Conservation (phyloP, 2,888 invertebrate genomes). For the Dioctria linearis region DNA sequence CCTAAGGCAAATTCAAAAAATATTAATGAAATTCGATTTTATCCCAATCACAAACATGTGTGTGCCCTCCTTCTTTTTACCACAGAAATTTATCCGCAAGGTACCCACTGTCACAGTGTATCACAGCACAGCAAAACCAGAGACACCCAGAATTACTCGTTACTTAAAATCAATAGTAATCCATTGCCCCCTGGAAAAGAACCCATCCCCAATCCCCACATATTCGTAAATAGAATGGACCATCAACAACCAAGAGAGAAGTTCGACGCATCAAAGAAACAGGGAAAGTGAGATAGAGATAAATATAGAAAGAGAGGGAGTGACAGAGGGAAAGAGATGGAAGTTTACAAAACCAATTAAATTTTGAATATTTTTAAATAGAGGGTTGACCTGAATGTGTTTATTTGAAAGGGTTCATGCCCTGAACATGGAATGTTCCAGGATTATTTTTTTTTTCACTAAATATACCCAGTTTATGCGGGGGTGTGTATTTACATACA, state of each 20-base stretch:
- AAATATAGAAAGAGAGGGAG: no score
- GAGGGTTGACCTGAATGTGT: conserved; percentile 36
- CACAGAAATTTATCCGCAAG: background rate
- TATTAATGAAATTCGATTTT: conserved; percentile 37
- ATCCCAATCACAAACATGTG: conserved; percentile 16
- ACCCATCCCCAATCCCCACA: background rate
- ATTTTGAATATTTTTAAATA: conserved; percentile 47
- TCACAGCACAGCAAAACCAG: background rate
- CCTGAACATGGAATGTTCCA: background rate
- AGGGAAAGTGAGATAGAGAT: background rate
- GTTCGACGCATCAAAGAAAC: background rate
- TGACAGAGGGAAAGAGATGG: background rate
- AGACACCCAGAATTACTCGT: conserved; percentile 30
- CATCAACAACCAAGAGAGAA: no score
- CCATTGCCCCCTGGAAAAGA: background rate
- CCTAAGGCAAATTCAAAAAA: conserved; percentile 29
- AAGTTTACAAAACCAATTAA: conserved; percentile 42
- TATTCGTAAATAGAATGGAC: no score
- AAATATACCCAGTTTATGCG: no score
- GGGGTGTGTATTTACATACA: no score
- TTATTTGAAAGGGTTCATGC: conserved; percentile 34
- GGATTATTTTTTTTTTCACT: background rate
- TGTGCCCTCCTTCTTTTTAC: background rate
- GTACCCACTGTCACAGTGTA: background rate
- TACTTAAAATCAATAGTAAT: conserved; percentile 40